Percentiles rank a stretch among this genome's conserved stretches.
Evolutionary conservation across 2,888 invertebrate genomes (phyloP).

Genomic region (Antheraea yamamai): DNA sequence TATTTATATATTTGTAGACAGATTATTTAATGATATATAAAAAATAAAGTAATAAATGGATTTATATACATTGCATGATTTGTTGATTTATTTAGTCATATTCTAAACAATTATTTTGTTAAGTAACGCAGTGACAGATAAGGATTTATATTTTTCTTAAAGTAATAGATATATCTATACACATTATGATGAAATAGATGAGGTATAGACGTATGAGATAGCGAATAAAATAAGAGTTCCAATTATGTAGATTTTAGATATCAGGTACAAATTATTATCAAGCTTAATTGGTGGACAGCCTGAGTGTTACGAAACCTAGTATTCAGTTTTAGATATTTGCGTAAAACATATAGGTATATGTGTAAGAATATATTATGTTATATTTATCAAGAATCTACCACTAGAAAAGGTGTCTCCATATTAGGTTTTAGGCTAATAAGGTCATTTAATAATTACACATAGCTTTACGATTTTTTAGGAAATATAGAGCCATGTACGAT

Average conservation of each 20-base stretch:
- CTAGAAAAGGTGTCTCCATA: slow-evolving; percentile 33
- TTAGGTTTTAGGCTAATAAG: slow-evolving; percentile 23
- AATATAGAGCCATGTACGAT: background rate
- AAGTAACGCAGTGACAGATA: slow-evolving; percentile 15
- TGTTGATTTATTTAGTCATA: slow-evolving; percentile 9
- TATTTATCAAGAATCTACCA: slow-evolving; percentile 17
- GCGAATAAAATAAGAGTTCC: background rate
- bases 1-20: slow-evolving; percentile 19
- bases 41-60: slow-evolving; percentile 10
- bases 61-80: slow-evolving; percentile 12
- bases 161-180: background rate
- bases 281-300: background rate
- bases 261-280: slow-evolving; percentile 12
- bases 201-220: background rate
- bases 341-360: background rate
- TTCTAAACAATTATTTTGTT: background rate
- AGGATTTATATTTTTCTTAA: background rate
- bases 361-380: background rate
- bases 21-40: background rate
- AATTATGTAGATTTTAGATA: slow-evolving; percentile 8
- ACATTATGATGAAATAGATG: background rate
- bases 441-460: background rate
- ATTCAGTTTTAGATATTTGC: slow-evolving; percentile 44
- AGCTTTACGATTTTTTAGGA: background rate
- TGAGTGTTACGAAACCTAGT: slow-evolving; percentile 32